Evolutionary conservation across 1,140 invertebrate genomes (phyloP).

Genomic region (Oncopodura yosiiana): DNA sequence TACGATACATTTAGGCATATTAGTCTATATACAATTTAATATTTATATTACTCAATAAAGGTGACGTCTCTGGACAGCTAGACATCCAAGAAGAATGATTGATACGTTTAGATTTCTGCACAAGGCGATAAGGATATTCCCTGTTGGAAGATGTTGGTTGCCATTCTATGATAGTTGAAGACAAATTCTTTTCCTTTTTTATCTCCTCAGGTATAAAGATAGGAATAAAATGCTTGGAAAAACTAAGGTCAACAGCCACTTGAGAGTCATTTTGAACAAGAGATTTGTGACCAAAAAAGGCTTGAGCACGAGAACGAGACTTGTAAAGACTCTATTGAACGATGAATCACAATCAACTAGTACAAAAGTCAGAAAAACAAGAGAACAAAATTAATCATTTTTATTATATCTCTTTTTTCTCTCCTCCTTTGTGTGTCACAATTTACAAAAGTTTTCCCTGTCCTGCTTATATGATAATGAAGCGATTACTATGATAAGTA

Average conservation of each 20-base stretch:
- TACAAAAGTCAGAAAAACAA: not conserved
- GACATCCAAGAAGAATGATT: slow-evolving; percentile 9
- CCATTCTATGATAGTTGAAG: no score
- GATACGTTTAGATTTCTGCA: not conserved
- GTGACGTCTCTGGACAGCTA: slow-evolving; percentile 12
- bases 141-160: no score
- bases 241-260: slow-evolving; percentile 12
- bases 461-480: not conserved
- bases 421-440: not conserved
- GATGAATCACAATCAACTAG: slow-evolving; percentile 29
- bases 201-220: not conserved
- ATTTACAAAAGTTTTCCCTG: not conserved
- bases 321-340: slow-evolving; percentile 28
- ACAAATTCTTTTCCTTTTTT: slow-evolving; percentile 6
- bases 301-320: slow-evolving; percentile 20
- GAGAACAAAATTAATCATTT: not conserved
- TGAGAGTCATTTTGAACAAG: slow-evolving; percentile 6
- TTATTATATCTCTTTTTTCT: not conserved
- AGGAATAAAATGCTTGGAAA: slow-evolving; percentile 13
- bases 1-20: not conserved
- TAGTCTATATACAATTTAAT: not conserved
- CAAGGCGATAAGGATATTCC: slow-evolving; percentile 14
- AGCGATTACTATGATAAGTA: no score
- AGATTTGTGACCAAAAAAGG: slow-evolving; percentile 9
- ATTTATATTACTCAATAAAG: slow-evolving; percentile 3